Evolutionary conservation across 92 coral and sea anemone genomes (phyloP).

Genomic region (Zoanthus sociatus): DNA sequence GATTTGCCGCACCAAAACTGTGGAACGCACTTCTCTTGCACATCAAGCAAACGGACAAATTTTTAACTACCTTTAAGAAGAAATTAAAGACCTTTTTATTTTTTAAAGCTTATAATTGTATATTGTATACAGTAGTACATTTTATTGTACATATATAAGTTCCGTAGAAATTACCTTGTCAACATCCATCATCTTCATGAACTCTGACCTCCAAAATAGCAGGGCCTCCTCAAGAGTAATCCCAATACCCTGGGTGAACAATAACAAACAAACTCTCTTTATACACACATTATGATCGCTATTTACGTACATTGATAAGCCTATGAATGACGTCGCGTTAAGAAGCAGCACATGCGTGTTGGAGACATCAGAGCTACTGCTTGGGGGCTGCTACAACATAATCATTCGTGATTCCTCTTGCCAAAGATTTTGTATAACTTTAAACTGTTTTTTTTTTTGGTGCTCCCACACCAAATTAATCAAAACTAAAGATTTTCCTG

Average conservation of each 20-base stretch:
- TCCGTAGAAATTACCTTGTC: constrained; percentile 90
- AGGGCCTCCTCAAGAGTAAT: constrained; percentile 92
- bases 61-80: too few species aligned
- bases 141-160: too few species aligned
- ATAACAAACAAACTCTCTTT: too few species aligned
- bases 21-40: too few species aligned
- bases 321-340: background rate
- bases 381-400: background rate
- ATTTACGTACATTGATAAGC: too few species aligned
- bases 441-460: background rate
- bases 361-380: background rate
- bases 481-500: background rate
- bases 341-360: background rate
- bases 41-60: too few species aligned
- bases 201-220: constrained; percentile 94
- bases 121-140: too few species aligned
- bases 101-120: too few species aligned
- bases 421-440: background rate
- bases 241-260: constrained; percentile 52
- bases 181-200: constrained; percentile 91
- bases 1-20: too few species aligned
- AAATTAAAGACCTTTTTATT: too few species aligned
- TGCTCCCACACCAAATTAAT: background rate
- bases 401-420: background rate
- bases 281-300: too few species aligned